Evolutionary conservation across 2,888 invertebrate genomes (phyloP).

Genomic region (Brachycybe producta): DNA sequence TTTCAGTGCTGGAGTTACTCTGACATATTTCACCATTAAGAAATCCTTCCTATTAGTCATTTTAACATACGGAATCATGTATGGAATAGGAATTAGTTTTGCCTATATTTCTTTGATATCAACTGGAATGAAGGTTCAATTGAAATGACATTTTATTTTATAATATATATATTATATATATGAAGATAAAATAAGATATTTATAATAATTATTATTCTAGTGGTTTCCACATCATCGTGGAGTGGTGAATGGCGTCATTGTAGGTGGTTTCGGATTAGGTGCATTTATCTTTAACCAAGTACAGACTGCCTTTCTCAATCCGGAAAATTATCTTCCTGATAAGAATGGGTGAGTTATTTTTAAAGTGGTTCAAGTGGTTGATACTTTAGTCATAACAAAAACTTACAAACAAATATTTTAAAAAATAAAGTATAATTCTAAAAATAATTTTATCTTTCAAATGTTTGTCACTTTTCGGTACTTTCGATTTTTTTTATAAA

Average conservation of each 20-base stretch:
- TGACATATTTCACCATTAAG: conserved; percentile 28
- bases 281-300: conserved; percentile 33
- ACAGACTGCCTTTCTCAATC: conserved; percentile 35
- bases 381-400: too few relatives aligned
- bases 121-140: conserved; percentile 29
- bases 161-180: neutral
- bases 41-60: conserved; percentile 24
- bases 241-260: conserved; percentile 32
- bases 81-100: conserved; percentile 28
- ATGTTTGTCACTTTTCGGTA: too few relatives aligned
- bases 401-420: too few relatives aligned
- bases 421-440: too few relatives aligned
- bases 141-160: neutral
- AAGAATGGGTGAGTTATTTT: conserved; percentile 15
- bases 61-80: conserved; percentile 28
- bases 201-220: conserved; percentile 23
- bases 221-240: conserved; percentile 34
- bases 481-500: too few relatives aligned
- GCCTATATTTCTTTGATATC: conserved; percentile 20
- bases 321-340: conserved; percentile 26
- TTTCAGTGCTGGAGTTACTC: conserved; percentile 27
- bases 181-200: neutral
- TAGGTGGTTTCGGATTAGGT: conserved; percentile 35
- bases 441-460: neutral
- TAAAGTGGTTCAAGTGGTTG: too few relatives aligned